phyloP scores from a whole-genome alignment of 1,140 invertebrate species.

The Tribolium madens region DNA sequence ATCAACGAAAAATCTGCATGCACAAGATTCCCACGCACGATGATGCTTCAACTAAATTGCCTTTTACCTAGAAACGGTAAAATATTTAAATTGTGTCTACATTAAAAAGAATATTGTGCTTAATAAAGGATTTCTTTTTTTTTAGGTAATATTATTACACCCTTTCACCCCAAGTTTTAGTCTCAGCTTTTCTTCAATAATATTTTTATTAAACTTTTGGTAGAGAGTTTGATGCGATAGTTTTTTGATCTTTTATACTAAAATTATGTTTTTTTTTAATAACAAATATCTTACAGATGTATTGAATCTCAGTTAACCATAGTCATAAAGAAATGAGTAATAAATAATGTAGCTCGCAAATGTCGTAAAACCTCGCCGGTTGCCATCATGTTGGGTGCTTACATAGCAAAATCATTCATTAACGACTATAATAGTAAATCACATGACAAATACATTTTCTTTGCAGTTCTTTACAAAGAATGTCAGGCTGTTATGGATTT shows the following conservation, averaged over 20 bases:
- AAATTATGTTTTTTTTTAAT: no score
- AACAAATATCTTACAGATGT: constrained; percentile 35
- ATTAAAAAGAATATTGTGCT: neutral
- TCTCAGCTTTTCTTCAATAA: no score
- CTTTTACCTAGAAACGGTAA: constrained; percentile 33
- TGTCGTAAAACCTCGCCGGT: constrained; percentile 46
- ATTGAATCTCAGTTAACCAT: constrained; percentile 32
- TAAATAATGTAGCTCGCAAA: constrained; percentile 53
- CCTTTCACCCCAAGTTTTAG: no score
- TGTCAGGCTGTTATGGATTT: neutral
- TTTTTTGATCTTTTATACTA: no score
- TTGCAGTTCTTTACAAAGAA: neutral
- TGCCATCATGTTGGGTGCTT: constrained; percentile 42
- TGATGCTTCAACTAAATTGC: constrained; percentile 37
- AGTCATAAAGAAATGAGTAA: constrained; percentile 48
- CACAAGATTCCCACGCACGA: constrained; percentile 30
- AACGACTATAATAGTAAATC: constrained; percentile 53
- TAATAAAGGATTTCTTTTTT: neutral
- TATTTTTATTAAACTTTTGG: no score
- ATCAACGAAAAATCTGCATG: constrained; percentile 45
- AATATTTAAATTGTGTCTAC: constrained; percentile 19
- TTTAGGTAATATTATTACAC: neutral
- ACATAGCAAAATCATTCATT: constrained; percentile 52
- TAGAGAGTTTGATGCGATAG: no score
- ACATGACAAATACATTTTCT: constrained; percentile 39